A percentile compares a stretch with the other conserved stretches of the same genome.
Conservation (phyloP, 2,888 invertebrate species). For the Sphaeridia pumilis region DNA sequence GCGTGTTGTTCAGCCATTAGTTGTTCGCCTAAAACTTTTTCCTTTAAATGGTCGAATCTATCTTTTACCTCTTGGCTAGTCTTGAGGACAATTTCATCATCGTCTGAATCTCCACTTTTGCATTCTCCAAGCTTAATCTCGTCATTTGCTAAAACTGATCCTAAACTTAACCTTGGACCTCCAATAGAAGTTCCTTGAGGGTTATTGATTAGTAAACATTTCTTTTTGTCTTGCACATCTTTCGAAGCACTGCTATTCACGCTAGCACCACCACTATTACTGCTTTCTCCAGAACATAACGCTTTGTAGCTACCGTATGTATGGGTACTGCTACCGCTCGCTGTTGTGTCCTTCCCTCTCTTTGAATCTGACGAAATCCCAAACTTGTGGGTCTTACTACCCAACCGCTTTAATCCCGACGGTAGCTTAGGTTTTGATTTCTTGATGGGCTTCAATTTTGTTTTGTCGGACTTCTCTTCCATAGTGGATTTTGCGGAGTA, state of each 20-base stretch:
- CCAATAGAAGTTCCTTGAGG: conserved; percentile 43
- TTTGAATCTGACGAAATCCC: conserved; percentile 7
- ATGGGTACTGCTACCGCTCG: conserved; percentile 1
- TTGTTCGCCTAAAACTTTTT: conserved; percentile 11
- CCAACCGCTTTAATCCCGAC: background rate
- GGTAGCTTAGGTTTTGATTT: background rate
- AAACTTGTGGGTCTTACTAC: conserved; percentile 1
- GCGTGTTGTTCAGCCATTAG: background rate
- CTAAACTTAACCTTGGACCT: conserved; percentile 70
- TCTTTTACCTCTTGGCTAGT: conserved; percentile 3
- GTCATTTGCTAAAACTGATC: conserved; percentile 66
- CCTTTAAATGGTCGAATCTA: conserved; percentile 15
- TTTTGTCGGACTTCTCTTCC: background rate
- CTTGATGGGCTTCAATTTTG: background rate
- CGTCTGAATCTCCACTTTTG: conserved; percentile 22
- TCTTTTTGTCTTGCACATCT: conserved; percentile 25
- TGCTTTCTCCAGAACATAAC: background rate
- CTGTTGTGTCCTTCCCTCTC: background rate
- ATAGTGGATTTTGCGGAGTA: too few species aligned
- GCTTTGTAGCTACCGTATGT: conserved; percentile 5
- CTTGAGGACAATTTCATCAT: conserved; percentile 17
- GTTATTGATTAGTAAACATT: conserved; percentile 31
- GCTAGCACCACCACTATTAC: background rate
- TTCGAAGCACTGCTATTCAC: too few species aligned
- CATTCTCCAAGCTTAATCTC: conserved; percentile 42